phyloP scores from a whole-genome alignment of 1,140 invertebrate genomes.

The Parapsyche elsis region DNA sequence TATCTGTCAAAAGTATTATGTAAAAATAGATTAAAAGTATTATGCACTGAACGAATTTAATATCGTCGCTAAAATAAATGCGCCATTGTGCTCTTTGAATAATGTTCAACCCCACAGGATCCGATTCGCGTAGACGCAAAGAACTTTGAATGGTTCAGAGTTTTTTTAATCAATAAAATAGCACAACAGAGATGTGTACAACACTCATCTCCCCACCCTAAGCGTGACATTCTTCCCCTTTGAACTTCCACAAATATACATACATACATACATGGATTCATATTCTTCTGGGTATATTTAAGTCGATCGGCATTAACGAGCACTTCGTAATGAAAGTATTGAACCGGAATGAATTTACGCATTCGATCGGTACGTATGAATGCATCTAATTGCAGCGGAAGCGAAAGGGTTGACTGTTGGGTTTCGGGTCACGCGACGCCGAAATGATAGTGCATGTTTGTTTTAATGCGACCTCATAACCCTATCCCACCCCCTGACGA shows the following conservation, averaged over 20 bases:
- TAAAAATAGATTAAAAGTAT: too few species aligned
- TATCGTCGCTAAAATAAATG: constrained; percentile 24
- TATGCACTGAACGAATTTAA: too few species aligned
- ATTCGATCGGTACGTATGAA: not conserved
- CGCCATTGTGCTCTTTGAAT: constrained; percentile 22
- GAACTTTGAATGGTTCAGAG: constrained; percentile 51
- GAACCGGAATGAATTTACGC: not conserved
- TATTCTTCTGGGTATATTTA: not conserved
- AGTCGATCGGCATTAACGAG: not conserved
- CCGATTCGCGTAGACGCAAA: constrained; percentile 46
- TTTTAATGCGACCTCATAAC: constrained; percentile 20
- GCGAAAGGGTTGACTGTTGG: constrained; percentile 34
- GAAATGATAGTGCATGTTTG: constrained; percentile 34
- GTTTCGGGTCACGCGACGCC: constrained; percentile 26
- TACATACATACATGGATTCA: not conserved
- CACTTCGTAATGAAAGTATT: not conserved
- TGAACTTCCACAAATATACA: constrained; percentile 23
- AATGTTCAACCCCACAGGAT: constrained; percentile 43
- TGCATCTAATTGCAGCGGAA: constrained; percentile 18
- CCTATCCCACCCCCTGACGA: not conserved
- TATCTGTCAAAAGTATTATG: too few species aligned
- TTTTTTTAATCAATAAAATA: constrained; percentile 56
- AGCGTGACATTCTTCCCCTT: not conserved
- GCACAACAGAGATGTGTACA: constrained; percentile 45
- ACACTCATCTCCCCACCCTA: not conserved